Evolutionary conservation across 2,888 invertebrate genomes (phyloP), one percentile per base, ranked within the genome.

Genomic region (Drosophila formosana): DNA sequence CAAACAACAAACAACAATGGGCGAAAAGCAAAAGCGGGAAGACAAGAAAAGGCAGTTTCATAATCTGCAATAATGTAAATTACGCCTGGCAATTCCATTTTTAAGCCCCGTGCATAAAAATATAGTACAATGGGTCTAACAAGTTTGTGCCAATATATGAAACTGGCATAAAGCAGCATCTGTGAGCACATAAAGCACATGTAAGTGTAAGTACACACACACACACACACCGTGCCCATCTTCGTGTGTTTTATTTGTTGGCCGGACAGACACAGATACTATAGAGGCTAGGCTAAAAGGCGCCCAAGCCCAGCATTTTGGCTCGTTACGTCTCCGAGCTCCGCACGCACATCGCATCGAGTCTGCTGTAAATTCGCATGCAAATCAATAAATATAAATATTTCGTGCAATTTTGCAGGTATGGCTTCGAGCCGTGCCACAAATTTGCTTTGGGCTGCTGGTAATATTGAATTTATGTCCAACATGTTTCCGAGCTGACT

Each of bases 341-440:
- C 30, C n/a, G 34, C 34, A 37, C 37, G n/a, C 37, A 37, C n/a
- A 37, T 37, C 37, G 4, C n/a, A 37, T 37, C 37, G 4, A n/a
- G 11, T 37, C 5, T 37, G 37, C n/a, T 11, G 37, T 37, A 37
- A 37, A 37, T 37, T 37, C 37, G 37, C 37, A 37, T n/a, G 37
- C n/a, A 37, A 46, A 26, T 46, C 46, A 25, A 46, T 25, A 23
- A 11, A 26, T 46, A 23, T 46, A 23, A 46, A 46, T 25, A 46
- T 46, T 46, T 46, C 61, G 37, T n/a, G 37, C 37, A 37, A 37
- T 37, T 37, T 37, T 37, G 37, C n/a, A 37, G 37, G 37, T 37
- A n/a, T n/a, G 2, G 37, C 37, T n/a, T 37, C 5, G 37, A 37
- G 37, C n/a, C 37, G 11, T 37, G n/a, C 37, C 11, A n/a, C 37